Percentiles rank a stretch among this genome's conserved stretches.
These are phyloP conservation scores for Anarrhichthys ocellatus DNA, from an alignment of 2,113 vertebrate genomes.

Conservation along the genomic window DNA sequence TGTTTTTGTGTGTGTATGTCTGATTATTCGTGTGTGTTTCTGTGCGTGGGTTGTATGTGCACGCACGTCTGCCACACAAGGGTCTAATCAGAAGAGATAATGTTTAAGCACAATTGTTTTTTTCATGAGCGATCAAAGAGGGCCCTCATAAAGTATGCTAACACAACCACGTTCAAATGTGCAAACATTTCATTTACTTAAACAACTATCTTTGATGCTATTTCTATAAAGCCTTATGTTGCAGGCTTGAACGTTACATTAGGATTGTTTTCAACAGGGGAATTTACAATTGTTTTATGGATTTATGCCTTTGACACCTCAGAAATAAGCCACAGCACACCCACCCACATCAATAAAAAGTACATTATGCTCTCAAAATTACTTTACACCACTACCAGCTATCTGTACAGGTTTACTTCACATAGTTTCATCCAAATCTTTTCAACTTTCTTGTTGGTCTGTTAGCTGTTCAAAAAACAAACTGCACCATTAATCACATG, in stretches of 20 bases:
- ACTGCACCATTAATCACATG: conserved; percentile 50
- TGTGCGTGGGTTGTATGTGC: neutral
- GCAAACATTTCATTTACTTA: conserved; percentile 23
- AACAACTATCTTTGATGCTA: neutral
- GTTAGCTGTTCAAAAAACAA: conserved; percentile 27
- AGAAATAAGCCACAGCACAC: conserved; percentile 15
- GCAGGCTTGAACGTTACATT: conserved; percentile 1
- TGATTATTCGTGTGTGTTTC: conserved; percentile 1
- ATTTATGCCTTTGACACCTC: conserved; percentile 25
- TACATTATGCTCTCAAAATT: conserved; percentile 29
- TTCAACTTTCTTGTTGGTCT: conserved; percentile 14
- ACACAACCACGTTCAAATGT: neutral
- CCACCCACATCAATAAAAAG: conserved; percentile 17
- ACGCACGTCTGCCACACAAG: conserved; percentile 24
- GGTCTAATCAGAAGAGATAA: conserved; percentile 38
- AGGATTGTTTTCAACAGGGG: conserved; percentile 2
- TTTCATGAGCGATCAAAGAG: conserved; percentile 19
- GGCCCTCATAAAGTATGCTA: neutral
- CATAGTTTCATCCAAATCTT: conserved; percentile 12
- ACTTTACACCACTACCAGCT: neutral
- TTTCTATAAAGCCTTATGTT: neutral
- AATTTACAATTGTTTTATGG: conserved; percentile 28
- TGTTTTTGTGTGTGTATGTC: conserved; percentile 58
- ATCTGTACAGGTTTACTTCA: neutral
- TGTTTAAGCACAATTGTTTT: conserved; percentile 17